A percentile compares a stretch with the other conserved stretches of the same genome.
phyloP scores from a whole-genome alignment of 2,797 vertebrate species.

The Acanthiza pusilla region DNA sequence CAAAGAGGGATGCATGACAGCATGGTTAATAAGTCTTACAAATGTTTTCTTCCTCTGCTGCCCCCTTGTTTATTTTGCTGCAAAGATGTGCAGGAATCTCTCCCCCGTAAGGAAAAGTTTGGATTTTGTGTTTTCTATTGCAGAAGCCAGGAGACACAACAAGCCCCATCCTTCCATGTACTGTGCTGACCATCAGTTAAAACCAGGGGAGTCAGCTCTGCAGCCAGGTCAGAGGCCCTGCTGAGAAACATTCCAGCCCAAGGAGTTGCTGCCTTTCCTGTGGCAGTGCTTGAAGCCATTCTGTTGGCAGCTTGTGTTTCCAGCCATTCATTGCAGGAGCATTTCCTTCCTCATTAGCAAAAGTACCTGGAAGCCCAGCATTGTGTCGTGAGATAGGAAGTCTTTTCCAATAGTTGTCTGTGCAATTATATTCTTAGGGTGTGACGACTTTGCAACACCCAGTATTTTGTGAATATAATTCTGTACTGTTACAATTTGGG shows the following conservation, averaged over 20 bases:
- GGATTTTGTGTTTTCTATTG: background rate
- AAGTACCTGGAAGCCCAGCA: slow-evolving; percentile 35
- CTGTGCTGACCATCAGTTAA: background rate
- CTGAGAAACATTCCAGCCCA: background rate
- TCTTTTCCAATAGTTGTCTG: slow-evolving; percentile 11
- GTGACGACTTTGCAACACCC: background rate
- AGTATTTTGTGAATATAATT: background rate
- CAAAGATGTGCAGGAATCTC: background rate
- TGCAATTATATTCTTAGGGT: background rate
- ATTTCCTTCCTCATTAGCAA: slow-evolving; percentile 66
- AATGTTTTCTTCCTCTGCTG: background rate
- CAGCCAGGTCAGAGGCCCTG: background rate
- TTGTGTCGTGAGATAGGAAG: slow-evolving; percentile 58
- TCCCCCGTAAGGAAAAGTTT: background rate
- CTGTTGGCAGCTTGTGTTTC: slow-evolving; percentile 51
- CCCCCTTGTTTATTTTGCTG: background rate
- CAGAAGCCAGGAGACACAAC: background rate
- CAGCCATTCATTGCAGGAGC: slow-evolving; percentile 20
- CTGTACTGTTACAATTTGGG: background rate
- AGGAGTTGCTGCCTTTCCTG: slow-evolving; percentile 34
- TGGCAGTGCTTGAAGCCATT: slow-evolving; percentile 32
- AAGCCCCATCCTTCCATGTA: background rate
- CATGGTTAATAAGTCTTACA: background rate
- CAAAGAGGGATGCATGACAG: background rate
- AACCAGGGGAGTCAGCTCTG: background rate